Percentiles rank a stretch among this genome's conserved stretches.
Conservation (phyloP, 2,797 vertebrate genomes). For the Hozukius guyotensis region DNA sequence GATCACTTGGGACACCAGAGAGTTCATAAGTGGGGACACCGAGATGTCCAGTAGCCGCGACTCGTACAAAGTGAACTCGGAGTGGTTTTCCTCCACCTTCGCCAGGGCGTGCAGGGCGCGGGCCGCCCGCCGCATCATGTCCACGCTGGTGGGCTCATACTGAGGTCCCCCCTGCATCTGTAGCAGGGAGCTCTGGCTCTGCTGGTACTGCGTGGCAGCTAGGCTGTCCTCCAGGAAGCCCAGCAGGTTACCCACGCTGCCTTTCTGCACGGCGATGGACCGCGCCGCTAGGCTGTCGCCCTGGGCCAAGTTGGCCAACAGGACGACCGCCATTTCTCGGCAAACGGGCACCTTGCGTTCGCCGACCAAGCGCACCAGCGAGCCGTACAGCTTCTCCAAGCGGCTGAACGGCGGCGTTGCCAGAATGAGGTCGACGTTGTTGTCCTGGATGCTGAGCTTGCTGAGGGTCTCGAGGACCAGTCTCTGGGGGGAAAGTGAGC, state of each 20-base stretch:
- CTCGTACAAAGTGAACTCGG: conserved; percentile 98
- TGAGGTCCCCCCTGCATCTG: conserved; percentile 91
- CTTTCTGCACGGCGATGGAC: conserved; percentile 95
- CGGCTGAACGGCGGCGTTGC: conserved; percentile 98
- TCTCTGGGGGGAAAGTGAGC: conserved; percentile 96
- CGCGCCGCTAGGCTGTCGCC: conserved; percentile 94
- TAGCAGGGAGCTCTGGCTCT: conserved; percentile 93
- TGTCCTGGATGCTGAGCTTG: conserved; percentile 99
- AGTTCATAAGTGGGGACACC: conserved; percentile 98
- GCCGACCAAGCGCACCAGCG: conserved; percentile 96
- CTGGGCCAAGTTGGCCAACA: conserved; percentile 97
- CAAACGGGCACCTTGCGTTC: conserved; percentile 98
- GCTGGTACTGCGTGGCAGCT: conserved; percentile 97
- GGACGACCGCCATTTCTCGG: conserved; percentile 98
- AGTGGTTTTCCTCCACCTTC: conserved; percentile 98
- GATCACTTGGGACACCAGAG: conserved; percentile 98
- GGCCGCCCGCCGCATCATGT: conserved; percentile 99
- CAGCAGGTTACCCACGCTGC: conserved; percentile 96
- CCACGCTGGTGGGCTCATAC: conserved; percentile 97
- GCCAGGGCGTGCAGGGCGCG: conserved; percentile 96
- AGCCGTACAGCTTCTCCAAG: conserved; percentile 95
- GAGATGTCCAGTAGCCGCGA: conserved; percentile 99
- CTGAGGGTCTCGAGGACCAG: conserved; percentile 99
- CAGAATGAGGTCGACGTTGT: conserved; percentile 99
- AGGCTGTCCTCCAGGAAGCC: conserved; percentile 99